Base-by-base conservation (phyloP, 2,113 vertebrate genomes). In the Erpornis zantholeuca region DNA sequence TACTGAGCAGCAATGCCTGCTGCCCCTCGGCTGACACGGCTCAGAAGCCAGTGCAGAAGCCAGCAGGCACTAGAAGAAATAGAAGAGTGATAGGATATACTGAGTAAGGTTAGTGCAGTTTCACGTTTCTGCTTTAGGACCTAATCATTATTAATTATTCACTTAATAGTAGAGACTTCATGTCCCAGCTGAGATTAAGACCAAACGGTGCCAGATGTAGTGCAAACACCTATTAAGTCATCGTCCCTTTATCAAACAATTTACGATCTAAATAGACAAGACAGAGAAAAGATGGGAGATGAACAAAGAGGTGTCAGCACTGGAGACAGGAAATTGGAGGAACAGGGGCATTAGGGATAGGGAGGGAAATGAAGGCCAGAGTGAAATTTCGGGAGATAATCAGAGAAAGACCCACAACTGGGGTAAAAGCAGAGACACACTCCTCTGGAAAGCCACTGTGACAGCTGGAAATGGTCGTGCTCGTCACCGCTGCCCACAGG, bases 201-300 rank as follows among this genome's bases (percentile, higher is more conserved):
- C 92, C 88, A 83, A 90, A 60, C 31, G 86, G 90, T 95, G 91
- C 93, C 96, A 96, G 91, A 96, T 96, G 92, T 92, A 96, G 82
- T 94, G 90, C 93, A 95, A 96, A 95, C 93, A 96, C 94, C 91
- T 97, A 96, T 96, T 95, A 94, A 96, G 94, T 96, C 96, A 96
- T 93, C 22, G 85, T 95, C 96, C 88, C 72, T 96, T 96, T 95
- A 95, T 94, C 94, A 97, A 96, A 92, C 82, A 95, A 94, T 90
- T 95, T 94, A 84, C 5, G 0, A 64, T 86, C 90, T 93, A 91
- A 97, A 88, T 88, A 96, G 94, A 96, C 93, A 96, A 90, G 96
- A 84, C 88, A 79, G 94, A 95, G 94, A 95, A 96, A 96, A 93
- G 92, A 94, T 96, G 96, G 92, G 94, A 93, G 69, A 90, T 81